These are phyloP conservation scores for Dryobotodes eremita DNA, from an alignment of 2,888 invertebrate genomes.

Conservation along the genomic window DNA sequence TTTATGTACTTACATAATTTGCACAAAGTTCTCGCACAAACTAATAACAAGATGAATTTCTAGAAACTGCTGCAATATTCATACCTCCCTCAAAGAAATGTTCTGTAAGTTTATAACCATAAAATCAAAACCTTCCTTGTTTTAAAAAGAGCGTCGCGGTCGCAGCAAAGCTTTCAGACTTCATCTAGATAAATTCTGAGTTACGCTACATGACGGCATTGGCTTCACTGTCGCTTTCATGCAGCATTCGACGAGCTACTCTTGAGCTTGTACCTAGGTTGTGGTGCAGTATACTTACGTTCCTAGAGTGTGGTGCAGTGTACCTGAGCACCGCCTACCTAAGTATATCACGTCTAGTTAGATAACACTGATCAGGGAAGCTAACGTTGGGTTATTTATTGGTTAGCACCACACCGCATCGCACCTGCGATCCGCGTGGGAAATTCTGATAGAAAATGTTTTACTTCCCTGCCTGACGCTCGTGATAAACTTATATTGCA, in stretches of 20 bases:
- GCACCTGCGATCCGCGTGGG: constrained; percentile 73
- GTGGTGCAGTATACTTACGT: constrained; percentile 17
- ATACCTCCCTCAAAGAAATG: neutral
- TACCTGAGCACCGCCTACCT: constrained; percentile 55
- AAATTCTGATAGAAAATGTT: constrained; percentile 69
- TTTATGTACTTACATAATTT: neutral
- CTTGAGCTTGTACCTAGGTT: constrained; percentile 11
- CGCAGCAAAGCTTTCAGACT: constrained; percentile 34
- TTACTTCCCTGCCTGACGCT: constrained; percentile 47
- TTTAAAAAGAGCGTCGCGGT: constrained; percentile 23
- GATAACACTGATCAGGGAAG: constrained; percentile 76
- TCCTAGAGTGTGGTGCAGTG: constrained; percentile 49
- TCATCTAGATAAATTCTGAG: constrained; percentile 34
- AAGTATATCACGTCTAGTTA: constrained; percentile 73
- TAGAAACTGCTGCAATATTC: constrained; percentile 3
- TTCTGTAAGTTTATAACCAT: neutral
- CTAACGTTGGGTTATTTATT: constrained; percentile 77
- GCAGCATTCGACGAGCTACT: constrained; percentile 49
- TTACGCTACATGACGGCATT: constrained; percentile 27
- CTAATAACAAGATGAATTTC: constrained; percentile 8
- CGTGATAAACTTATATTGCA: constrained; percentile 47
- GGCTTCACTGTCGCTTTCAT: constrained; percentile 57
- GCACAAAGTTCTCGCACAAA: neutral
- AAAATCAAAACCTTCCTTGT: constrained; percentile 7
- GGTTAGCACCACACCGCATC: constrained; percentile 68